phyloP scores from a whole-genome alignment of 2,888 invertebrate genomes.

The Lordiphosa fenestrarum region DNA sequence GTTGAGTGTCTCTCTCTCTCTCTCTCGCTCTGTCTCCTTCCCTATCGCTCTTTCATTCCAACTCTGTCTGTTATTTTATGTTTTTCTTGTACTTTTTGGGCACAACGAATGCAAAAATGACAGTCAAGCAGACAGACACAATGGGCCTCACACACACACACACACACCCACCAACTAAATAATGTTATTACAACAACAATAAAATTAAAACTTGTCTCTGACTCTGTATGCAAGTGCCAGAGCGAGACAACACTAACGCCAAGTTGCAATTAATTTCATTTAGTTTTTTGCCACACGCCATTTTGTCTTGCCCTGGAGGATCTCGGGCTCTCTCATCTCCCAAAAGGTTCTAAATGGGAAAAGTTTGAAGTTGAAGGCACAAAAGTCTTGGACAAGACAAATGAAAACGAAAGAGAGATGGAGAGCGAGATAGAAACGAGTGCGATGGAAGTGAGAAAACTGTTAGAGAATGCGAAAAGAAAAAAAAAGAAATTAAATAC shows the following conservation, averaged over 20 bases:
- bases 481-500: not conserved
- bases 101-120: constrained; percentile 63
- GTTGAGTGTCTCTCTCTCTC: constrained; percentile 36
- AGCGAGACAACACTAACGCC: constrained; percentile 42
- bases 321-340: constrained; percentile 7
- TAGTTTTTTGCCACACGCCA: constrained; percentile 67
- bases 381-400: constrained; percentile 67
- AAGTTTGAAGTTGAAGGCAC: constrained; percentile 67
- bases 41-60: not conserved
- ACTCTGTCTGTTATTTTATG: constrained; percentile 52
- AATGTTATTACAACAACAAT: constrained; percentile 71
- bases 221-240: constrained; percentile 19
- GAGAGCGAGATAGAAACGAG: constrained; percentile 7
- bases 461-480: constrained; percentile 3
- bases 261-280: constrained; percentile 74
- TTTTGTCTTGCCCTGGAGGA: constrained; percentile 33
- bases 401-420: constrained; percentile 40
- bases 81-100: constrained; percentile 48
- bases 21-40: constrained; percentile 18
- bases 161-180: constrained; percentile 52
- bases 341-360: constrained; percentile 66
- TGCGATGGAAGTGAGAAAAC: constrained; percentile 20
- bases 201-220: constrained; percentile 61
- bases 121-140: constrained; percentile 33
- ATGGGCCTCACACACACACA: constrained; percentile 19